Base-by-base conservation (phyloP, 2,888 invertebrate genomes). In the Ditylenchus weischeri region DNA sequence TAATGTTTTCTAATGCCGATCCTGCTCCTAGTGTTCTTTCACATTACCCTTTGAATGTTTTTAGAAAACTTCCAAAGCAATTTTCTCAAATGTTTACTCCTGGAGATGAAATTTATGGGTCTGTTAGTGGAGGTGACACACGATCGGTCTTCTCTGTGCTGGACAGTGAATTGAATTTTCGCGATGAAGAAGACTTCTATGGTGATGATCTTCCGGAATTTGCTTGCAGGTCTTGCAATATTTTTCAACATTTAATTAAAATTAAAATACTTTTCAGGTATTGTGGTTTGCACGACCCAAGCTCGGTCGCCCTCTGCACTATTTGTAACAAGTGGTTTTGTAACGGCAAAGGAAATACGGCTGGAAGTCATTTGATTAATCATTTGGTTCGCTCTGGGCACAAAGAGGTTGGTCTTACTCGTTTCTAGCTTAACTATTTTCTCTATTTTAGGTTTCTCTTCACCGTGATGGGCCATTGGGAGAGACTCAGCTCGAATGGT, bases 291-390 rank as follows among this genome's bases (percentile, higher is more conserved):
- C 94, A 95, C 84, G 95, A 96, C 84, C 94, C 93, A 0, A 89
- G 91, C 73, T 93, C 92, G 79, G 98, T 99, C 51, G 94, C 96
- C 65, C 92, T 92, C 90, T 99, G 98, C 85, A 95, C 95, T 84
- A 89, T 91, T 70, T 98, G 98, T 84, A 93, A 93, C 84, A 95
- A 96, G 84, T 99, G 98, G 98, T 99, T 99, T 84, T 99, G 98
- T 85, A 99, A 99, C 87, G 96, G 96, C 93, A 76, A 87, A 84
- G 86, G 86, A 11, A 74, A 71, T 47, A 79, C 79, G 0, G 69
- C 71, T 18, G 79, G 78, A 36, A 95, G 96, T 60, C 98, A 99
- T 83, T 95, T 99, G 77, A 92, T 99, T 78, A 96, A 96, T 85
- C 98, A 99, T 86, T 87, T 99, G 83, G 98, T 98, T 71, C 88